A percentile compares a stretch with the other conserved stretches of the same genome.
Conservation (phyloP, 2,888 invertebrate species). For the Philopedon plagiatum region DNA sequence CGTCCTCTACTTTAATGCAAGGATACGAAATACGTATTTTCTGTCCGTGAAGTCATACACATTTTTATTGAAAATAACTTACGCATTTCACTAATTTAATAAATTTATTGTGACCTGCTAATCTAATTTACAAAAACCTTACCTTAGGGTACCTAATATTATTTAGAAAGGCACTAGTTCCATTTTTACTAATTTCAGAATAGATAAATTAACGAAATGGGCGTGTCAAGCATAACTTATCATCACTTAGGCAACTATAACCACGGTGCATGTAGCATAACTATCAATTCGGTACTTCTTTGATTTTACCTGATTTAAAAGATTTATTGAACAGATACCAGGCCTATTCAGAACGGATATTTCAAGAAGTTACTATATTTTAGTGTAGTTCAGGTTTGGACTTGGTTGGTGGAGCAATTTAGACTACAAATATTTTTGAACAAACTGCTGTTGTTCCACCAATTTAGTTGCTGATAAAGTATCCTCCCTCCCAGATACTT, state of each 20-base stretch:
- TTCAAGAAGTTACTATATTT: background rate
- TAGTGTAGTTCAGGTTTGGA: background rate
- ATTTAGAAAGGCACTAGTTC: slow-evolving; percentile 9
- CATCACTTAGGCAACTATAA: background rate
- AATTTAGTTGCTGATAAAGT: too few relatives aligned
- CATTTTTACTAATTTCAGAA: background rate
- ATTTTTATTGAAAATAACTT: too few relatives aligned
- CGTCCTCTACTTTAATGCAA: too few relatives aligned
- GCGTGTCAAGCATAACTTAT: background rate
- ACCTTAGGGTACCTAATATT: background rate
- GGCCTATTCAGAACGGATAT: background rate
- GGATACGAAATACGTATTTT: too few relatives aligned
- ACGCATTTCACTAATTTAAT: too few relatives aligned
- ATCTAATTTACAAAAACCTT: background rate
- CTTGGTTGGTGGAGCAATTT: too few relatives aligned
- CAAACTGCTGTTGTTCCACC: too few relatives aligned
- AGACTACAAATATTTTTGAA: too few relatives aligned
- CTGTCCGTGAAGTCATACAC: too few relatives aligned
- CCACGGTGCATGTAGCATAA: background rate
- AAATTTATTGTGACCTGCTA: too few relatives aligned
- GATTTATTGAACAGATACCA: slow-evolving; percentile 2
- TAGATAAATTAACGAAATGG: background rate
- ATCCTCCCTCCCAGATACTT: too few relatives aligned
- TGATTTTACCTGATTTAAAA: background rate
- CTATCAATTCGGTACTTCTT: background rate